Conservation (phyloP, 2,888 invertebrate species). For the Eurois occulta region DNA sequence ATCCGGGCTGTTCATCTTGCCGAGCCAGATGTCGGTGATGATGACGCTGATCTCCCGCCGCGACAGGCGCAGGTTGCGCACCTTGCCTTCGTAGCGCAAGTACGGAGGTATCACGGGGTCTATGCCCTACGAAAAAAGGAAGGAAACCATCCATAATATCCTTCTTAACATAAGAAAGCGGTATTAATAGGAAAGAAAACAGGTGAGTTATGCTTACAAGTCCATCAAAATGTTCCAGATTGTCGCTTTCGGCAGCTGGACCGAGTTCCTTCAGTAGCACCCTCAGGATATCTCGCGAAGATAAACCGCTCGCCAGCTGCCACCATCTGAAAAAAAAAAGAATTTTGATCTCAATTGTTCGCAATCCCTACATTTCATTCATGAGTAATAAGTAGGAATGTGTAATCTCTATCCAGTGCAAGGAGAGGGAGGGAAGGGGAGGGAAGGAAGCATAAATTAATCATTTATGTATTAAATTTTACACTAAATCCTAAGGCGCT, state of each 20-base stretch:
- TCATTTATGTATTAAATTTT: not conserved
- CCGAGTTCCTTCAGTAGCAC: constrained; percentile 87
- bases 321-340: constrained; percentile 79
- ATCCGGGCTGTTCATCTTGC: constrained; percentile 73
- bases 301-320: constrained; percentile 82
- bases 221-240: constrained; percentile 87
- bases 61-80: constrained; percentile 88
- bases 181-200: not conserved
- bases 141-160: not conserved
- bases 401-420: not conserved
- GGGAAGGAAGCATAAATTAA: not conserved
- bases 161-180: too few relatives aligned
- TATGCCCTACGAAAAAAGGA: constrained; percentile 76
- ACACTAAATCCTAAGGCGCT: not conserved
- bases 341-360: not conserved
- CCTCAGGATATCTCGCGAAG: constrained; percentile 83
- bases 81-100: constrained; percentile 84
- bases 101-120: constrained; percentile 86
- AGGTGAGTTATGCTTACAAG: constrained; percentile 74
- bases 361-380: not conserved
- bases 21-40: constrained; percentile 88
- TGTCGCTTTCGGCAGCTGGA: constrained; percentile 86
- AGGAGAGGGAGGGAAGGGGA: not conserved
- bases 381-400: not conserved
- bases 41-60: constrained; percentile 87